These are phyloP conservation scores for Cassiopea andromeda DNA, from an alignment of 30 jellyfish, hydroid and myxozoan species.

Conservation along the genomic window DNA sequence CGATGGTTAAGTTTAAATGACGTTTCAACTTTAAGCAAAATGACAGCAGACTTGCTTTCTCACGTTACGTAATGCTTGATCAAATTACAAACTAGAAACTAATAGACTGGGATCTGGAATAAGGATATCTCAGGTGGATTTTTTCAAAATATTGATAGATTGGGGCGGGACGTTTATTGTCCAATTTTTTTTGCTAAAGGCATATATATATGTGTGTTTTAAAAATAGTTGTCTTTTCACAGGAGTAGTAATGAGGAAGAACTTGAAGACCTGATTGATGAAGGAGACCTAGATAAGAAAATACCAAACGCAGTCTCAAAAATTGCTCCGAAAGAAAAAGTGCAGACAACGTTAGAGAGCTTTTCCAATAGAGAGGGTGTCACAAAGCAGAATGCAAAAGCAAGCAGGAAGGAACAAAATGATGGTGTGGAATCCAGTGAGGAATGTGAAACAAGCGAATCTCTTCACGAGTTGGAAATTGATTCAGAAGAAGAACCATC, in stretches of 20 bases:
- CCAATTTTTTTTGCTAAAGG: too few species aligned
- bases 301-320: not conserved
- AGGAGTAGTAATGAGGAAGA: slow-evolving; percentile 17
- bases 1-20: too few species aligned
- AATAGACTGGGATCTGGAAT: too few species aligned
- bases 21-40: too few species aligned
- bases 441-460: not conserved
- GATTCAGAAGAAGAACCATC: not conserved
- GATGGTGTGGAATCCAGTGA: not conserved
- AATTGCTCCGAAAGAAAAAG: not conserved
- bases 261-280: not conserved
- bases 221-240: not conserved
- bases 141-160: too few species aligned
- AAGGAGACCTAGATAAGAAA: not conserved
- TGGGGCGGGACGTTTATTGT: too few species aligned
- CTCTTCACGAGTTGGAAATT: not conserved
- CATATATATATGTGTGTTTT: not conserved
- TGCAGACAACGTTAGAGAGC: not conserved
- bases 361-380: not conserved
- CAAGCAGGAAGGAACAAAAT: not conserved
- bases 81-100: too few species aligned
- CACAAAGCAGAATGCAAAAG: not conserved
- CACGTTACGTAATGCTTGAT: too few species aligned
- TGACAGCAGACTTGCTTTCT: too few species aligned
- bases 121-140: too few species aligned